Evolutionary conservation across 2,113 vertebrate species (phyloP).

Genomic region (Galemys pyrenaicus): DNA sequence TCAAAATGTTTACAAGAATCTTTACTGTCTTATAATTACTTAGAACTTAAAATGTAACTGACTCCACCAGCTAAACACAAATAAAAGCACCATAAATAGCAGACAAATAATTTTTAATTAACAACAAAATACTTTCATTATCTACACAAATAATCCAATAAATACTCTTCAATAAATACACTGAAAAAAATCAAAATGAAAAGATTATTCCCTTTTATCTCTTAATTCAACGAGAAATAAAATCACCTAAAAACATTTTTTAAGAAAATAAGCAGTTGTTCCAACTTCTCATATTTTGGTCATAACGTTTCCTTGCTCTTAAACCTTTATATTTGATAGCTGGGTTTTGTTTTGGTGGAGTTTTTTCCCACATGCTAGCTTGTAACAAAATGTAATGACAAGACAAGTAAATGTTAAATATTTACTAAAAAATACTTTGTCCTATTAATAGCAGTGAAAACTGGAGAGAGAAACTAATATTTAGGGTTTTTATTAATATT

Average conservation of each 20-base stretch:
- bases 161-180: background rate
- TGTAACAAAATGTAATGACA: background rate
- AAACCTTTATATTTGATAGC: slow-evolving; percentile 38
- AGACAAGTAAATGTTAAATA: slow-evolving; percentile 27
- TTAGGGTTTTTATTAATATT: background rate
- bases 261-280: background rate
- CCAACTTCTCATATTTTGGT: slow-evolving; percentile 17
- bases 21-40: background rate
- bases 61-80: slow-evolving; percentile 18
- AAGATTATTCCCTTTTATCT: slow-evolving; percentile 31
- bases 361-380: too few relatives aligned
- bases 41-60: slow-evolving; percentile 24
- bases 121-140: slow-evolving; percentile 10
- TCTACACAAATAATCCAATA: background rate
- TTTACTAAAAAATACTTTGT: slow-evolving; percentile 53
- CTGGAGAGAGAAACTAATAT: background rate
- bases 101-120: slow-evolving; percentile 43
- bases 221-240: slow-evolving; percentile 49
- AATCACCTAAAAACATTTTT: slow-evolving; percentile 49
- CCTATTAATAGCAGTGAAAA: background rate
- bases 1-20: background rate
- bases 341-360: too few relatives aligned
- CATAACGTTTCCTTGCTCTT: background rate
- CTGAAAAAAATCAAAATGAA: slow-evolving; percentile 5
- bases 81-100: slow-evolving; percentile 27